These are phyloP conservation scores for Bembecia ichneumoniformis DNA, from an alignment of 2,888 invertebrate species.

Conservation along the genomic window DNA sequence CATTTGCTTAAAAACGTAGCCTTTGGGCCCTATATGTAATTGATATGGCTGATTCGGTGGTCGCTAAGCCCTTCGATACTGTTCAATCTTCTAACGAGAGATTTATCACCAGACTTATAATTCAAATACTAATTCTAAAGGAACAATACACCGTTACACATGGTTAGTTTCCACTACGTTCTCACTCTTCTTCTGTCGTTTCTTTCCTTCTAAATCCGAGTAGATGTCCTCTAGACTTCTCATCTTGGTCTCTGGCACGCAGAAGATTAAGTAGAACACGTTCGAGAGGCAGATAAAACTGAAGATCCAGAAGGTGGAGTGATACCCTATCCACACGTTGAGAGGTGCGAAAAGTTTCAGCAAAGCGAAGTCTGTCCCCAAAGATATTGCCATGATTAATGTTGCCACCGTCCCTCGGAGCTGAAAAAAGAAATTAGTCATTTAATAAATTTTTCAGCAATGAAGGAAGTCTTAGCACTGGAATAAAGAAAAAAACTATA, in stretches of 20 bases:
- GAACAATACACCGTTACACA: constrained; percentile 16
- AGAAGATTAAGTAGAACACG: constrained; percentile 84
- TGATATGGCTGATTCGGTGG: no score
- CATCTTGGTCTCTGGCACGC: constrained; percentile 95
- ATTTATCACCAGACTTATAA: no score
- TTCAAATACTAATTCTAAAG: neutral
- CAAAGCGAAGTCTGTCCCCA: constrained; percentile 88
- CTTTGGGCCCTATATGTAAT: no score
- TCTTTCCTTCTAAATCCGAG: constrained; percentile 77
- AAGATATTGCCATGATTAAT: constrained; percentile 70
- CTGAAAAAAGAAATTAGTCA: constrained; percentile 22
- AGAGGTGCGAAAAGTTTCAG: constrained; percentile 86
- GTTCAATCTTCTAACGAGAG: no score
- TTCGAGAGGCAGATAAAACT: constrained; percentile 79
- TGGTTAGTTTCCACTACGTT: constrained; percentile 35
- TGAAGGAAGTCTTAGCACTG: neutral
- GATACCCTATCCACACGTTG: constrained; percentile 74
- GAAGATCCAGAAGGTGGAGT: constrained; percentile 88
- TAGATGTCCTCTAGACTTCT: constrained; percentile 93
- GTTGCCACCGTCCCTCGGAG: constrained; percentile 62
- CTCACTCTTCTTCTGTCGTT: constrained; percentile 30
- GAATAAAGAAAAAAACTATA: neutral
- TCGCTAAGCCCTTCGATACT: no score
- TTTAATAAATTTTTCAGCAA: neutral
- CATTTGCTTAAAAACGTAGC: no score